Evolutionary conservation across 1,140 invertebrate genomes (phyloP).

Genomic region (Euura saliciscinereae): DNA sequence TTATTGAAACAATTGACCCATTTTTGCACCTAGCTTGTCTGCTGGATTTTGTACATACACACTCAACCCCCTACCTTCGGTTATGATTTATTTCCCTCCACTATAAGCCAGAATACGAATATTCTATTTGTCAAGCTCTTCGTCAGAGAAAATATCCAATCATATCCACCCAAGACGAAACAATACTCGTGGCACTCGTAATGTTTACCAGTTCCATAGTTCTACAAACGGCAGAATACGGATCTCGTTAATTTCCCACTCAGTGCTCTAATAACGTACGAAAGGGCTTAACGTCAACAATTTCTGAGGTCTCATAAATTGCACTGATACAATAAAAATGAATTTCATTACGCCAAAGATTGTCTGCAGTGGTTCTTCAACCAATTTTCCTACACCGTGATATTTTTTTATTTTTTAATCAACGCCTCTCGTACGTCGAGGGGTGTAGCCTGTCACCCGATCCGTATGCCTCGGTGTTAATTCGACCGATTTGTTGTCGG

Average conservation of each 20-base stretch:
- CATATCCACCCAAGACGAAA: background rate
- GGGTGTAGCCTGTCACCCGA: too few species aligned
- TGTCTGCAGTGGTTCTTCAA: too few species aligned
- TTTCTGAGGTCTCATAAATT: too few species aligned
- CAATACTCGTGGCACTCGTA: background rate
- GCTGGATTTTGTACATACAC: background rate
- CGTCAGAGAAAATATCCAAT: background rate
- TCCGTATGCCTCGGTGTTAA: too few species aligned
- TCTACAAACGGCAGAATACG: background rate
- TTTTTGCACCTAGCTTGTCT: background rate
- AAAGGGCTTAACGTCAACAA: too few species aligned
- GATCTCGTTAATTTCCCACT: background rate
- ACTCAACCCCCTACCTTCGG: too few species aligned
- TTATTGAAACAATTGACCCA: conserved; percentile 7
- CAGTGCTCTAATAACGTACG: background rate
- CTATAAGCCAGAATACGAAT: background rate
- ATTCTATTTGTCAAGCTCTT: background rate
- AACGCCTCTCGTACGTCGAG: too few species aligned
- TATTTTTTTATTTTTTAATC: too few species aligned
- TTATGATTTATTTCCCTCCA: background rate
- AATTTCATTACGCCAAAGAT: too few species aligned
- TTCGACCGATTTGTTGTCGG: too few species aligned
- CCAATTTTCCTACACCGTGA: too few species aligned
- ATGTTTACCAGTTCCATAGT: background rate
- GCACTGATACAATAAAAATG: too few species aligned